Base-by-base conservation (phyloP, 2,797 vertebrate genomes). In the Avahi laniger region DNA sequence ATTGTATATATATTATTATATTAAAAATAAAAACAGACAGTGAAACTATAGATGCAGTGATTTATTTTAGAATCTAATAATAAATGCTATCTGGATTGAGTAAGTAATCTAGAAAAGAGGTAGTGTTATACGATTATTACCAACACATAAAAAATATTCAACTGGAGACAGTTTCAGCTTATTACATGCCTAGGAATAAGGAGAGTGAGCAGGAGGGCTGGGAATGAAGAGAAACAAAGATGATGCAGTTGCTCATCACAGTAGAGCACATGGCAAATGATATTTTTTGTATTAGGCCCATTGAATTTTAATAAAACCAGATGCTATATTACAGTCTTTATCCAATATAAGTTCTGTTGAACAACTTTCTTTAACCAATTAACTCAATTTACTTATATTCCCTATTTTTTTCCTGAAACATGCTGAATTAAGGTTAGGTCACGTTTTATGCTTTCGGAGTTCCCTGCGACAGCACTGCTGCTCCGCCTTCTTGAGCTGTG, bases 11-110 rank as follows among this genome's bases (percentile, higher is more conserved):
- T 0, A 10, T 11, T 88, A 3, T 93, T 33, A 65, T 38, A 78
- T 41, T 12, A 67, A 92, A 85, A 76, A 6, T 30, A 59, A 93
- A 93, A 80, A 13, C 30, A 18, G n/a, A 26, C 41, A 61, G 13
- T 83, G 33, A 92, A 95, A 85, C 88, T 67, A 50, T 28, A 84
- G 48, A 75, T 83, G 0, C 4, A 67, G 30, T 48, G 26, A 92
- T 89, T 94, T 78, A 75, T 86, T 91, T 91, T 33, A 85, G 91
- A 80, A 78, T 88, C 12, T 48, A 48, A 69, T 80, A 72, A 92
- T 76, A 83, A 85, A 7, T 18, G 18, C 15, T 41, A 48, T 59
- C 13, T 96, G 41, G 46, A 90, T 76, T 75, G 14, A 20, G 46
- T 70, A 28, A 82, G 3, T 82, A 70, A 92, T 86, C 5, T 33